Evolutionary conservation across 2,888 invertebrate genomes (phyloP).

Genomic region (Clanis bilineata): DNA sequence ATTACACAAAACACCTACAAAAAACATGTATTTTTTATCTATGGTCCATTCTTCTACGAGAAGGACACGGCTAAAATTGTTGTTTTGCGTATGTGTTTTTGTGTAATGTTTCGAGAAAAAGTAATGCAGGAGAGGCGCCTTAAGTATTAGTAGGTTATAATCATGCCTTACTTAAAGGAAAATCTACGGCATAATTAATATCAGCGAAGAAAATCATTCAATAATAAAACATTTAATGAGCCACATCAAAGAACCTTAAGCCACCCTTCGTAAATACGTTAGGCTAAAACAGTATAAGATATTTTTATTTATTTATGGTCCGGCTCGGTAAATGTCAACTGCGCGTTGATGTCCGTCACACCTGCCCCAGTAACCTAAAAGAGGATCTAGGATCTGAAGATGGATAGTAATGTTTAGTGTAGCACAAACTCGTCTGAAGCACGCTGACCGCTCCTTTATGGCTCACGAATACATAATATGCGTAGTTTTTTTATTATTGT

Average conservation of each 20-base stretch:
- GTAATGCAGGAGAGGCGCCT: no score
- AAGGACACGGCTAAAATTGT: no score
- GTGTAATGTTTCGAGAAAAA: no score
- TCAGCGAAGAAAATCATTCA: neutral
- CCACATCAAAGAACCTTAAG: neutral
- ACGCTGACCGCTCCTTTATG: conserved; percentile 35
- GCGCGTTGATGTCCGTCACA: conserved; percentile 26
- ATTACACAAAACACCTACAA: no score
- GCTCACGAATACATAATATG: conserved; percentile 19
- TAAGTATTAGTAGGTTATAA: no score
- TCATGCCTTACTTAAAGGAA: neutral
- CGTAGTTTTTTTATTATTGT: neutral
- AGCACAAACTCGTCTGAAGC: conserved; percentile 43
- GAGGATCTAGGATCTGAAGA: conserved; percentile 44
- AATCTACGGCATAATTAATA: neutral
- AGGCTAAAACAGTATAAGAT: neutral
- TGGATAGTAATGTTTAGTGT: conserved; percentile 44
- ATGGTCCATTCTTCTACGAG: no score
- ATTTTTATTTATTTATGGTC: neutral
- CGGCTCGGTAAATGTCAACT: conserved; percentile 21
- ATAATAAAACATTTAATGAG: neutral
- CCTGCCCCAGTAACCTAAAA: conserved; percentile 54
- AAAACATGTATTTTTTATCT: no score
- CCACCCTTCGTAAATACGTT: neutral
- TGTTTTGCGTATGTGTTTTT: no score